Percentiles rank a stretch among this genome's conserved stretches.
These are phyloP conservation scores for Sphaerophoria rueppellii DNA, from an alignment of 2,888 invertebrate species.

Conservation along the genomic window DNA sequence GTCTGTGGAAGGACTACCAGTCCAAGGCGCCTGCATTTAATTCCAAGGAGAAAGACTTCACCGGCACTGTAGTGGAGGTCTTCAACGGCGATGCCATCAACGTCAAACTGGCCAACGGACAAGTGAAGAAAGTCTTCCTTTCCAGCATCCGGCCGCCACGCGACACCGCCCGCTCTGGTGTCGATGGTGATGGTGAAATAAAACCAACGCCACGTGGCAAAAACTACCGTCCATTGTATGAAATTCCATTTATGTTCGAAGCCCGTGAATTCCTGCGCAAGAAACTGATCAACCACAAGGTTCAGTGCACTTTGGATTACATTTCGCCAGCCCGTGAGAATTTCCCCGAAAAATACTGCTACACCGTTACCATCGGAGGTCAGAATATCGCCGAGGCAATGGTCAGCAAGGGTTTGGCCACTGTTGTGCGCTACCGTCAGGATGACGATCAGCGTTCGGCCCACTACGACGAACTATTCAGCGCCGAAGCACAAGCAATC, in stretches of 20 bases:
- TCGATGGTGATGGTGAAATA: conserved; percentile 85
- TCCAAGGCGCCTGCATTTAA: conserved; percentile 88
- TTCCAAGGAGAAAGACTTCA: conserved; percentile 91
- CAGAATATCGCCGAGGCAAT: conserved; percentile 96
- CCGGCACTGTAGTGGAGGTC: conserved; percentile 93
- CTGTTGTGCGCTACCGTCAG: conserved; percentile 95
- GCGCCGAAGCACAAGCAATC: conserved; percentile 95
- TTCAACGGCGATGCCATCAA: conserved; percentile 96
- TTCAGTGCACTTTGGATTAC: conserved; percentile 96
- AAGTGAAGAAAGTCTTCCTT: conserved; percentile 95
- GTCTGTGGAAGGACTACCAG: conserved; percentile 96
- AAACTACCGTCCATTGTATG: conserved; percentile 95
- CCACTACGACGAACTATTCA: conserved; percentile 94
- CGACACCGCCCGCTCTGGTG: conserved; percentile 84
- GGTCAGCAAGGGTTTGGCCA: conserved; percentile 95
- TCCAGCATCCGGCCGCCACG: conserved; percentile 97
- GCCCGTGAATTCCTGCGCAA: conserved; percentile 98
- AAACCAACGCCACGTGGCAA: conserved; percentile 87
- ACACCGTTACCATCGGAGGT: conserved; percentile 93
- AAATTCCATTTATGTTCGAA: conserved; percentile 99
- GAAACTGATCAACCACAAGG: conserved; percentile 96
- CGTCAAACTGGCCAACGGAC: conserved; percentile 90
- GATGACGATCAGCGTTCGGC: conserved; percentile 98
- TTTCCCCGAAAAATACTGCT: conserved; percentile 97
- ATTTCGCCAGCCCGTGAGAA: conserved; percentile 96